Conservation (phyloP, 30 jellyfish, hydroid and myxozoan genomes). For the Sanderia malayensis region DNA sequence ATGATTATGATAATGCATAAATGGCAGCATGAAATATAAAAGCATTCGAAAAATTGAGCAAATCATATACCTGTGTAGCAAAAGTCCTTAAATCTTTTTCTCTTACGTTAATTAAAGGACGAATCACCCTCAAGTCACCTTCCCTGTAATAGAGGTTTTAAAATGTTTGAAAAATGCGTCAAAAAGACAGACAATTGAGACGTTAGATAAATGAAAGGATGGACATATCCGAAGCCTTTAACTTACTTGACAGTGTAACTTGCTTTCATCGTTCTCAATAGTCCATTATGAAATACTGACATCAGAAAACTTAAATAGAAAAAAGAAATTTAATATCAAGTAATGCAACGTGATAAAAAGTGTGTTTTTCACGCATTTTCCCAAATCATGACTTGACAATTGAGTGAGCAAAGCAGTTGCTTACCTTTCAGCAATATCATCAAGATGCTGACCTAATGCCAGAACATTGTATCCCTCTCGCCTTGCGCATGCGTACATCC, state of each 20-base stretch:
- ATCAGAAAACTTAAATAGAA: slow-evolving; percentile 59
- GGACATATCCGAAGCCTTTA: neutral
- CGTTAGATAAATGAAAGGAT: neutral
- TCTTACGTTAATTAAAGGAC: slow-evolving; percentile 83
- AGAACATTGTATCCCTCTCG: slow-evolving; percentile 80
- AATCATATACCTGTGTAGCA: slow-evolving; percentile 88
- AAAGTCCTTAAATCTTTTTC: slow-evolving; percentile 68
- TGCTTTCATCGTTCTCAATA: slow-evolving; percentile 87
- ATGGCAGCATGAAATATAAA: no score
- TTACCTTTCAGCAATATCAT: slow-evolving; percentile 90
- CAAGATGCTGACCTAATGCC: slow-evolving; percentile 91
- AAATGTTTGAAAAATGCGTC: no score
- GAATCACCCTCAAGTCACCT: slow-evolving; percentile 80
- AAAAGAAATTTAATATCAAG: no score
- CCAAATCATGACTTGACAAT: no score
- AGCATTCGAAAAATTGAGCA: no score
- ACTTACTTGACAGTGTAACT: slow-evolving; percentile 69
- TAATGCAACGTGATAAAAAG: no score
- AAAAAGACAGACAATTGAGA: no score
- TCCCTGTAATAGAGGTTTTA: slow-evolving; percentile 64
- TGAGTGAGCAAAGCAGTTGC: no score
- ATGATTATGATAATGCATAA: no score
- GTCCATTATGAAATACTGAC: slow-evolving; percentile 93
- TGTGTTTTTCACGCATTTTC: no score
- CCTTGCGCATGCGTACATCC: slow-evolving; percentile 95